Conservation (phyloP, 2,888 invertebrate genomes). For the Euproctis similis region DNA sequence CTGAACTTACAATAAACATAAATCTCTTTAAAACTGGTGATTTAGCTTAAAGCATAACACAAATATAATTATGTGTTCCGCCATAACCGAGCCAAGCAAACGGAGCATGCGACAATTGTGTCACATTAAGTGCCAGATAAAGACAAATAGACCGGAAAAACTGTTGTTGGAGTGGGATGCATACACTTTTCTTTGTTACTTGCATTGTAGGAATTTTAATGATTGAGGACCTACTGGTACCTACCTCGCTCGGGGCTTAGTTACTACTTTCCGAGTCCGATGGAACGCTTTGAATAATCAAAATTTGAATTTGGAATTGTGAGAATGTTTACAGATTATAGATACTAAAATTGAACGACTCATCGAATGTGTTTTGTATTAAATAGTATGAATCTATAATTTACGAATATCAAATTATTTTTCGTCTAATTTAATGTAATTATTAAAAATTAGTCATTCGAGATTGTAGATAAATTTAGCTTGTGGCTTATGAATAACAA, state of each 20-base stretch:
- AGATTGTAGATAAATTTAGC: too few relatives aligned
- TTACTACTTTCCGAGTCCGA: constrained; percentile 23
- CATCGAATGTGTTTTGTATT: too few relatives aligned
- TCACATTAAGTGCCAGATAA: constrained; percentile 69
- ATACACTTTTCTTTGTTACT: constrained; percentile 51
- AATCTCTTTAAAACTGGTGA: constrained; percentile 21
- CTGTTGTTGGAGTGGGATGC: constrained; percentile 60
- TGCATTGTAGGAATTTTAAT: constrained; percentile 58
- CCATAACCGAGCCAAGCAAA: constrained; percentile 50
- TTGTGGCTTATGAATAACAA: too few relatives aligned
- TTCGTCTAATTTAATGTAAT: too few relatives aligned
- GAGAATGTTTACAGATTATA: constrained; percentile 9
- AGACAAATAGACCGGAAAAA: constrained; percentile 73
- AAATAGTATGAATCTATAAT: too few relatives aligned
- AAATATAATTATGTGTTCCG: constrained; percentile 33
- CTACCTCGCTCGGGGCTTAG: too few relatives aligned
- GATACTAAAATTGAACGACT: too few relatives aligned
- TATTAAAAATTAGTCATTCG: too few relatives aligned
- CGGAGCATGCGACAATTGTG: constrained; percentile 66
- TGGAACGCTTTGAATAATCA: constrained; percentile 26
- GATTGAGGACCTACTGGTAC: constrained; percentile 50
- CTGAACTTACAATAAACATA: constrained; percentile 16
- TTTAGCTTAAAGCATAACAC: constrained; percentile 27
- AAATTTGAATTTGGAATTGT: constrained; percentile 24
- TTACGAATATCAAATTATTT: too few relatives aligned